phyloP scores from a whole-genome alignment of 2,797 vertebrate species.

The Tiaroga cobitis region DNA sequence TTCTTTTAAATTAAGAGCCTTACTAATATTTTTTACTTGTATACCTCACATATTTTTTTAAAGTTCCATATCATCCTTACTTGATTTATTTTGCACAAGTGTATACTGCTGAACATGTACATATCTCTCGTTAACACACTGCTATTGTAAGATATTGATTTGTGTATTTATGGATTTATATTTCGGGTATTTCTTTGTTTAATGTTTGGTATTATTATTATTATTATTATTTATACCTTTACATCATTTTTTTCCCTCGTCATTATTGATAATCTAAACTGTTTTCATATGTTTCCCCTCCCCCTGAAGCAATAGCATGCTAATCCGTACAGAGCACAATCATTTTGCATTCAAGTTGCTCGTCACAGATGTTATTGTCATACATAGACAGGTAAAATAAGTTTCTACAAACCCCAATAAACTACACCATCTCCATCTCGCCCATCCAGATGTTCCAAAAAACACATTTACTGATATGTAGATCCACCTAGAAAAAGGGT shows the following conservation, averaged over 20 bases:
- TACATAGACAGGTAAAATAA: constrained; percentile 37
- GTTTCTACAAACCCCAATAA: constrained; percentile 51
- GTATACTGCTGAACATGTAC: constrained; percentile 81
- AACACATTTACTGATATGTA: constrained; percentile 12
- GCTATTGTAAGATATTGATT: constrained; percentile 70
- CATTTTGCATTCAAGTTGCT: constrained; percentile 75
- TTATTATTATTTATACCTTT: constrained; percentile 78
- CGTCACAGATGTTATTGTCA: constrained; percentile 55
- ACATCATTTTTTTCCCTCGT: constrained; percentile 61
- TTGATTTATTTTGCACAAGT: constrained; percentile 77
- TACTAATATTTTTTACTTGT: constrained; percentile 93
- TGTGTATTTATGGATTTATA: constrained; percentile 67
- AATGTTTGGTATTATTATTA: constrained; percentile 83
- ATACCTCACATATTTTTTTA: constrained; percentile 91
- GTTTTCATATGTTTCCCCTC: constrained; percentile 47
- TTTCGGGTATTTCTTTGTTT: constrained; percentile 67
- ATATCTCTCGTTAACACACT: constrained; percentile 65
- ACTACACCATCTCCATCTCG: constrained; percentile 51
- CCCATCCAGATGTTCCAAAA: constrained; percentile 42
- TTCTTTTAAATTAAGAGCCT: constrained; percentile 88
- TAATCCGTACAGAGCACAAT: constrained; percentile 95
- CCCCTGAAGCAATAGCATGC: constrained; percentile 97
- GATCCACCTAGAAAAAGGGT: constrained; percentile 68
- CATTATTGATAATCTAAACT: constrained; percentile 58
- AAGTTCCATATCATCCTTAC: constrained; percentile 67